Evolutionary conservation across 2,888 invertebrate species (phyloP), one percentile per base, ranked within the genome.

Genomic region (Octodonta nipae): DNA sequence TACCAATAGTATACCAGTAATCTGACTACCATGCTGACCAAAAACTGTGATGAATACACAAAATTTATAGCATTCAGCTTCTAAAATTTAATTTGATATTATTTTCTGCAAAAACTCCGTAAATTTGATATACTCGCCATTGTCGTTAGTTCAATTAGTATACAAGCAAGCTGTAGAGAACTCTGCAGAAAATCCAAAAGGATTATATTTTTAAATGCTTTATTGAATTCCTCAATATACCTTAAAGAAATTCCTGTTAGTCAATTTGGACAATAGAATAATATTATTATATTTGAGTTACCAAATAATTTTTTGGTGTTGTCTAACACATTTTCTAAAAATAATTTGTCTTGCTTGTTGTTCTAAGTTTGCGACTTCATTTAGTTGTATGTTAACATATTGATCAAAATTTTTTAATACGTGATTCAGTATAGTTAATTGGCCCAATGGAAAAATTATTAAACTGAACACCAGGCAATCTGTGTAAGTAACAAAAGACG

Each of bases 161-260:
- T 41, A 2, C 45, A 45, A 4, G 48, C 45, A 16, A 46, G 27
- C 26, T 48, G 48, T 7, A 48, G 14, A 5, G 48, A 48, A 33
- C 45, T 43, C 31, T 48, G 48, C 27, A 48, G 31, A 32, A 48
- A 48, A 30, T 48, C 48, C 28, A 44, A 36, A n/a, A 48, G 22
- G 41, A 45, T 44, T 3, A 48, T 38, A 25, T 44, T 38, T 30
- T 38, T 44, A 46, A 48, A 45, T 10, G 36, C 36, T 13, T 35
- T 30, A 26, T 48, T 48, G 25, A 44, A 46, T 5, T 38, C 41
- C 8, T 42, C 30, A 14, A 48, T 26, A 14, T 44, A 47, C 6
- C 46, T 46, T 31, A 41, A 43, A 30, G 24, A 14, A 28, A n/a
- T 7, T 7, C 20, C 24, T 38, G 39, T 22, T 41, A 32, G 11